These are phyloP conservation scores for Dendrolimus punctatus DNA, from an alignment of 1,140 invertebrate genomes.

Conservation along the genomic window DNA sequence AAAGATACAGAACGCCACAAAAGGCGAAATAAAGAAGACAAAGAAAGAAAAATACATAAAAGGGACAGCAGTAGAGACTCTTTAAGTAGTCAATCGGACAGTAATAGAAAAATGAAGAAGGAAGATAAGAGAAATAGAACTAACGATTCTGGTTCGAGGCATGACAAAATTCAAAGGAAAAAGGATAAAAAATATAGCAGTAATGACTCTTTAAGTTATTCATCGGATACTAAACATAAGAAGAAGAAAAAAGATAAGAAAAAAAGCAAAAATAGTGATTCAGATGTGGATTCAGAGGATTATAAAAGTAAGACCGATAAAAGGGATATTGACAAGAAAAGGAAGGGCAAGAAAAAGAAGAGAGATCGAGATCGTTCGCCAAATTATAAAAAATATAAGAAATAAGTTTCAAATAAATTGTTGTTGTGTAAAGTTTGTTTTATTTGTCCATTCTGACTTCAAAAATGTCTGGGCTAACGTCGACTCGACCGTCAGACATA, in stretches of 20 bases:
- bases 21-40: conserved; percentile 1
- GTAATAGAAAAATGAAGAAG: conserved; percentile 29
- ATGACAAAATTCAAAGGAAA: conserved; percentile 47
- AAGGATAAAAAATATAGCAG: conserved; percentile 66
- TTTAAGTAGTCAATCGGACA: conserved; percentile 14
- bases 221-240: conserved; percentile 20
- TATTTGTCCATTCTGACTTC: too few relatives aligned
- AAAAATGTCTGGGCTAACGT: too few relatives aligned
- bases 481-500: too few relatives aligned
- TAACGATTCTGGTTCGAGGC: conserved; percentile 40
- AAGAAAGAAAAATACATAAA: conserved; percentile 16
- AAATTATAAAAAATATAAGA: conserved; percentile 57
- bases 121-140: conserved; percentile 37
- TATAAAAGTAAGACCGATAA: conserved; percentile 38
- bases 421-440: conserved; percentile 7
- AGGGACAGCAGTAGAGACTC: conserved; percentile 2
- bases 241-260: conserved; percentile 37
- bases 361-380: conserved; percentile 63
- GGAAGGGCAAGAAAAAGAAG: conserved; percentile 69
- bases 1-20: background rate
- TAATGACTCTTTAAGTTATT: conserved; percentile 53
- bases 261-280: conserved; percentile 8
- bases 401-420: conserved; percentile 33
- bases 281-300: conserved; percentile 10
- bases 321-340: conserved; percentile 65